phyloP scores from a whole-genome alignment of 2,797 vertebrate genomes.

The Mycteria americana region DNA sequence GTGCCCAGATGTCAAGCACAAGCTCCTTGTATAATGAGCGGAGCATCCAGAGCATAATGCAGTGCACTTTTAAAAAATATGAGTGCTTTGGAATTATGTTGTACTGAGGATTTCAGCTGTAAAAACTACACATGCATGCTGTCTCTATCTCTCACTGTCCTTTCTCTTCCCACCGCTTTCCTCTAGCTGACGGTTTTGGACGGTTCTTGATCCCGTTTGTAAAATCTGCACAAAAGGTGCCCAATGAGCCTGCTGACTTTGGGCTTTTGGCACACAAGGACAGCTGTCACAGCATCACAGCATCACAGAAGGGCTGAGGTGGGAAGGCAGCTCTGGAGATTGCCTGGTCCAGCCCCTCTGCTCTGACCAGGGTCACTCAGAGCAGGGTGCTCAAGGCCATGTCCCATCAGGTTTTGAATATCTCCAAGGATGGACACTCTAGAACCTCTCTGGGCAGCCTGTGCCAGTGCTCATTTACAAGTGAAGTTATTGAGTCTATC shows the following conservation, averaged over 20 bases:
- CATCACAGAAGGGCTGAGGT: background rate
- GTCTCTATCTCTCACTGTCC: background rate
- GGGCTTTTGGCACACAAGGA: background rate
- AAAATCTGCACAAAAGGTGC: background rate
- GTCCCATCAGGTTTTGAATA: background rate
- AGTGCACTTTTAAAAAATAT: background rate
- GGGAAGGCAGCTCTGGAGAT: background rate
- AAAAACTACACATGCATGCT: background rate
- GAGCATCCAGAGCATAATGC: background rate
- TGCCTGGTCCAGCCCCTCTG: background rate
- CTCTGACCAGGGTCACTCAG: background rate
- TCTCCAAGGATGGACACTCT: background rate
- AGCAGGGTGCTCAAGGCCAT: background rate
- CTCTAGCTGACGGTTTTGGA: background rate
- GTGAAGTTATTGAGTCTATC: background rate
- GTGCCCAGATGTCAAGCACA: background rate
- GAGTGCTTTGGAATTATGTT: background rate
- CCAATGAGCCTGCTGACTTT: background rate
- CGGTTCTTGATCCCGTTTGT: rapidly evolving
- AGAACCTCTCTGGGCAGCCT: background rate
- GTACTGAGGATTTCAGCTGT: background rate
- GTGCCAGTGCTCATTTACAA: background rate
- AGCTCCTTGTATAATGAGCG: background rate
- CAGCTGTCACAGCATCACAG: background rate
- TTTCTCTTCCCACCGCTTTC: background rate